Conservation (phyloP, 2,888 invertebrate genomes). For the Tinea pellionella region DNA sequence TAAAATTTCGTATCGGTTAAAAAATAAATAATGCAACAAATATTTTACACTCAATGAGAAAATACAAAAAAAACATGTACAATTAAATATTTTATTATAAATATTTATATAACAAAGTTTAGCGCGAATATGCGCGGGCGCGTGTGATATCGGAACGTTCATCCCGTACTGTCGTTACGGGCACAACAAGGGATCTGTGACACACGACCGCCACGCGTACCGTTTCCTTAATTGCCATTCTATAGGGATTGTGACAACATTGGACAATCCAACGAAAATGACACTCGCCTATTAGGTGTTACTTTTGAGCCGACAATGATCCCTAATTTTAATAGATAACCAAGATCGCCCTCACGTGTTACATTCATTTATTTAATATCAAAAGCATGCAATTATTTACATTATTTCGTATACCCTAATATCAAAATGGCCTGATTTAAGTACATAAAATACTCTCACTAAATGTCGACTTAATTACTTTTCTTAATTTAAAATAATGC, state of each 20-base stretch:
- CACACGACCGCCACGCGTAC: conserved; percentile 61
- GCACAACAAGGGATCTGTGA: conserved; percentile 24
- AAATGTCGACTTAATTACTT: not conserved
- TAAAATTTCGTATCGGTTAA: not conserved
- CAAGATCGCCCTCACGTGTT: conserved; percentile 37
- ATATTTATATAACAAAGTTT: conserved; percentile 19
- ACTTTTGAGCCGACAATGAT: conserved; percentile 53
- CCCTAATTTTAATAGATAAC: conserved; percentile 69
- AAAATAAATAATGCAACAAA: not conserved
- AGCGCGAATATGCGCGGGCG: conserved; percentile 35
- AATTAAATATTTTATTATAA: not conserved
- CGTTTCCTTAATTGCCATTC: conserved; percentile 65
- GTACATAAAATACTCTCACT: not conserved
- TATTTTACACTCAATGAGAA: not conserved
- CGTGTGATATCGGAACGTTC: conserved; percentile 24
- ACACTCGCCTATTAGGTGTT: conserved; percentile 49
- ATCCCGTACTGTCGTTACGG: conserved; percentile 21
- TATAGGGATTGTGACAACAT: conserved; percentile 64
- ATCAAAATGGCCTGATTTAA: not conserved
- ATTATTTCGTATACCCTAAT: not conserved
- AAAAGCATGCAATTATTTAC: not conserved
- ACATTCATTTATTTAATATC: conserved; percentile 15
- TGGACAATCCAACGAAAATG: conserved; percentile 67
- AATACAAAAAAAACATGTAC: not conserved
- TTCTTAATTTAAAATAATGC: conserved; percentile 1